Evolutionary conservation across 2,888 invertebrate genomes (phyloP), one percentile per base, ranked within the genome.

Genomic region (Ptycholaimellus sp.): DNA sequence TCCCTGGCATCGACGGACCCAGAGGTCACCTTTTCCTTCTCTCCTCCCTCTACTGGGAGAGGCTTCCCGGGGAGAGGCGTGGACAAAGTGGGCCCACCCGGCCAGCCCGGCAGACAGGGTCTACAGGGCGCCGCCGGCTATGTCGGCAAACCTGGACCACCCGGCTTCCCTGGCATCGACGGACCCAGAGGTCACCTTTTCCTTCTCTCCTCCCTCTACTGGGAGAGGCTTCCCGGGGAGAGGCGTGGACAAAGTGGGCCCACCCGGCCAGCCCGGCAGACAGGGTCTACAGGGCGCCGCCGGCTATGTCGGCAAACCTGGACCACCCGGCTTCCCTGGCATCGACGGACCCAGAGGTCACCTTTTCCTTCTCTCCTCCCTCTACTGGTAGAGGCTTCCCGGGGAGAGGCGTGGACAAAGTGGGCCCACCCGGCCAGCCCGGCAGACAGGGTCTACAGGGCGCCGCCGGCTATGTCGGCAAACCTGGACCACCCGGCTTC

Each of bases 391-490:
- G n/a, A n/a, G 54, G 54, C 31, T 52, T 50, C 40, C 53, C 49
- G 20, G 53, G 53, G 36, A 49, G 45, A 35, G 53, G 56, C 36
- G 50, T 53, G 19, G 49, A 46, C 21, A 49, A 44, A 37, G 43
- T 47, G 43, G 61, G 62, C 20, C 57, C 54, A 20, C 44, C 46
- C n/a, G 61, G 62, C 23, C 44, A 42, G 7, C 51, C 52, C 2
- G 52, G 52, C 21, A 41, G 51, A n/a, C 42, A 43, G n/a, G 52
- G 52, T 38, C 41, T 42, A 18, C 47, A 45, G 11, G 52, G 51
- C 38, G 22, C 31, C n/a, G n/a, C n/a, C n/a, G n/a, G n/a, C n/a
- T n/a, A n/a, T n/a, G n/a, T n/a, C n/a, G n/a, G n/a, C n/a, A n/a
- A n/a, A n/a, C n/a, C n/a, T n/a, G n/a, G n/a, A n/a, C n/a, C n/a